Evolutionary conservation across 1,140 invertebrate genomes (phyloP).

Genomic region (Diorhabda elongata): DNA sequence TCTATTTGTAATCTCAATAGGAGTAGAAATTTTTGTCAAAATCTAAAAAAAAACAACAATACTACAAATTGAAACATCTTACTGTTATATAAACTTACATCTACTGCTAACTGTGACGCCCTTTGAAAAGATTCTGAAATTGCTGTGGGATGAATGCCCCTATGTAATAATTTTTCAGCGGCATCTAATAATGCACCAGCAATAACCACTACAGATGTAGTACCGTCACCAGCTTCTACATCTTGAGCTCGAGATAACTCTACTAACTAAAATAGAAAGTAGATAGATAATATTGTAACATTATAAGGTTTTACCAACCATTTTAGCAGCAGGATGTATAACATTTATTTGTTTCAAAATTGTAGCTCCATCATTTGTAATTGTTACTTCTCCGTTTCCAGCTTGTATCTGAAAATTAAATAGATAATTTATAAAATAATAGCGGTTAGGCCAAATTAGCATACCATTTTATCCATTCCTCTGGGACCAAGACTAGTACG

Average conservation of each 20-base stretch:
- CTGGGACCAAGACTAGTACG: conserved; percentile 95
- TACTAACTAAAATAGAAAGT: conserved; percentile 66
- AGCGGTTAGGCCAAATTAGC: not conserved
- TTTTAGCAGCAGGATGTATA: conserved; percentile 97
- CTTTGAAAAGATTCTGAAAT: conserved; percentile 97
- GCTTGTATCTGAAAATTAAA: conserved; percentile 81
- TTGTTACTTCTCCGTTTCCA: conserved; percentile 96
- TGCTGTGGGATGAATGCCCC: conserved; percentile 95
- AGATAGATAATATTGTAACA: not conserved
- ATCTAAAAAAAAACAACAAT: conserved; percentile 53
- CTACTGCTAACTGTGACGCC: conserved; percentile 78
- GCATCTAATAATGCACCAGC: conserved; percentile 94
- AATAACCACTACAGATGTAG: conserved; percentile 94
- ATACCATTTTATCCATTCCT: conserved; percentile 99
- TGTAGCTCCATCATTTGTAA: conserved; percentile 99
- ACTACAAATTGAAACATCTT: not conserved
- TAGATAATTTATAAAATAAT: not conserved
- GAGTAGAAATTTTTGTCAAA: conserved; percentile 78
- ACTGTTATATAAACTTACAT: conserved; percentile 49
- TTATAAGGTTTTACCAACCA: conserved; percentile 61
- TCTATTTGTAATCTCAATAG: conserved; percentile 83
- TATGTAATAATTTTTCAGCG: conserved; percentile 84
- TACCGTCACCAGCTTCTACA: conserved; percentile 98
- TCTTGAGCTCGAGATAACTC: conserved; percentile 98
- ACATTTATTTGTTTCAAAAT: conserved; percentile 99